phyloP scores from a whole-genome alignment of 2,113 vertebrate species.

The western clawed frog (Xenopus tropicalis) region DNA sequence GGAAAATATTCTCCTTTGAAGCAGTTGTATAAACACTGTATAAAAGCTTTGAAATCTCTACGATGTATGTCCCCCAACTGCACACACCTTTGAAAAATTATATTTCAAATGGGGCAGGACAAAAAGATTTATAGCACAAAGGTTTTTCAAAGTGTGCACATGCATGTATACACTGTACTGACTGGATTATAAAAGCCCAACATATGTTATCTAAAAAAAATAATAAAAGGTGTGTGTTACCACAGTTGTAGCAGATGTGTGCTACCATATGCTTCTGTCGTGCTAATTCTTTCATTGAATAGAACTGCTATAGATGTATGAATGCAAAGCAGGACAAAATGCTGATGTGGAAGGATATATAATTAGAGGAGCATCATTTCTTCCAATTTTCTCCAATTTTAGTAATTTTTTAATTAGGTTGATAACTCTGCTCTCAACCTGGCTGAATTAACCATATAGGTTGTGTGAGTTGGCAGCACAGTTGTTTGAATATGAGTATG shows the following conservation, averaged over 20 bases:
- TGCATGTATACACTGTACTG: conserved; percentile 25
- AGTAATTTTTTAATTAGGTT: conserved; percentile 42
- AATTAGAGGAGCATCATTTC: conserved; percentile 33
- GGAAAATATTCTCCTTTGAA: conserved; percentile 31
- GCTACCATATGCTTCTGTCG: conserved; percentile 42
- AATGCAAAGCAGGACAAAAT: conserved; percentile 40
- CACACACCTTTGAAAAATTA: conserved; percentile 39
- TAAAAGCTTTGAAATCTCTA: too few relatives aligned
- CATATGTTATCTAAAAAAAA: conserved; percentile 27
- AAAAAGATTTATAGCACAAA: conserved; percentile 28
- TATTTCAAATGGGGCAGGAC: conserved; percentile 36
- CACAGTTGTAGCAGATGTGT: conserved; percentile 34
- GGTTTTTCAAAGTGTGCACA: conserved; percentile 26
- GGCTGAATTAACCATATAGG: background rate
- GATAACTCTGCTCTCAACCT: conserved; percentile 24
- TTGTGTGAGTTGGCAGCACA: background rate
- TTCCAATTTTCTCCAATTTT: conserved; percentile 39
- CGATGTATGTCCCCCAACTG: too few relatives aligned
- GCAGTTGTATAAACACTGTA: conserved; percentile 15
- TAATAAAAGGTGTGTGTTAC: conserved; percentile 27
- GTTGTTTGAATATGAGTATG: too few relatives aligned
- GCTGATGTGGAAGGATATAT: conserved; percentile 42
- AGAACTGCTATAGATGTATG: conserved; percentile 36
- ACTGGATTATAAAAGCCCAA: conserved; percentile 36
- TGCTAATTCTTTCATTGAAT: conserved; percentile 43